These are phyloP conservation scores for Typhlichthys eigenmanni DNA, from an alignment of 2,797 vertebrate species.

Conservation along the genomic window DNA sequence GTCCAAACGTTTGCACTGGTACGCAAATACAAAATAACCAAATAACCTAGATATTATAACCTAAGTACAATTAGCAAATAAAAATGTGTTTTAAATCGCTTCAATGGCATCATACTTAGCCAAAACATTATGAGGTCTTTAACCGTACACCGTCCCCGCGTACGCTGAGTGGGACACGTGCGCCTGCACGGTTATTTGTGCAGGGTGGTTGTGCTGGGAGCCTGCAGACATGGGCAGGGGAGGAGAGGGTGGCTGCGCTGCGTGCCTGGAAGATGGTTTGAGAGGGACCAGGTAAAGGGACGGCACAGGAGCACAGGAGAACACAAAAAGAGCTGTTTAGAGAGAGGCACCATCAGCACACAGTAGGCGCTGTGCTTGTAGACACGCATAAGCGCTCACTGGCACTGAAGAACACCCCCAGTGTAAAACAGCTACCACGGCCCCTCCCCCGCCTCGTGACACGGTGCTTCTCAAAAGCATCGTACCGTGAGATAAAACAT, in stretches of 20 bases:
- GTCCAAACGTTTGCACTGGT: too few relatives aligned
- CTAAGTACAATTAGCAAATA: too few relatives aligned
- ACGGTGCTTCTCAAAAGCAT: neutral
- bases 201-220: slow-evolving; percentile 28
- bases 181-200: slow-evolving; percentile 25
- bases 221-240: slow-evolving; percentile 44
- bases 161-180: neutral
- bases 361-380: slow-evolving; percentile 36
- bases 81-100: too few relatives aligned
- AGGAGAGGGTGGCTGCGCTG: slow-evolving; percentile 48
- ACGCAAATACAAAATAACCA: too few relatives aligned
- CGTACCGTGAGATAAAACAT: too few relatives aligned
- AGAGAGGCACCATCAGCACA: slow-evolving; percentile 14
- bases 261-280: slow-evolving; percentile 60
- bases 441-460: too few relatives aligned
- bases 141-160: neutral
- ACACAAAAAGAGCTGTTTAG: slow-evolving; percentile 30
- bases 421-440: too few relatives aligned
- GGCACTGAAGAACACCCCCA: too few relatives aligned
- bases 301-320: slow-evolving; percentile 21
- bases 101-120: too few relatives aligned
- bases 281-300: slow-evolving; percentile 32
- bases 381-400: slow-evolving; percentile 44
- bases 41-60: too few relatives aligned
- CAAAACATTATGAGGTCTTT: neutral